Conservation (phyloP, 2,888 invertebrate genomes). For the Drosophila fulvimacula region DNA sequence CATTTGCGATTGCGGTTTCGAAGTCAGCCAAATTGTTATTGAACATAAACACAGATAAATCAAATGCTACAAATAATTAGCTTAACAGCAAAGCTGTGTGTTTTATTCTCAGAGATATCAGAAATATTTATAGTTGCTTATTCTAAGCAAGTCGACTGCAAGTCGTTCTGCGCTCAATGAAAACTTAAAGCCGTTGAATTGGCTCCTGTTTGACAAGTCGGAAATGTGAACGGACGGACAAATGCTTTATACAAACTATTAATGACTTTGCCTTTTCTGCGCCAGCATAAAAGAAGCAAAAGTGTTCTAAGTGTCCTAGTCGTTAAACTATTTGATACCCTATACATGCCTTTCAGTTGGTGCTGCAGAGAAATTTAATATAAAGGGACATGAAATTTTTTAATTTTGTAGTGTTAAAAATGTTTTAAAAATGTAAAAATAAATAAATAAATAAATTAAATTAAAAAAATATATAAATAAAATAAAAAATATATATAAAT, state of each 20-base stretch:
- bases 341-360: background rate
- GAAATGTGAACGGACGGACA: background rate
- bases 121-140: background rate
- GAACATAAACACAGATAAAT: conserved; percentile 19
- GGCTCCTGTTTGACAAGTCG: background rate
- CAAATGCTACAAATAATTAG: conserved; percentile 4
- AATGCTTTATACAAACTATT: background rate
- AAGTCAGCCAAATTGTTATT: conserved; percentile 29
- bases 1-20: conserved; percentile 39
- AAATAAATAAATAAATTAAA: no score
- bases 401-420: no score
- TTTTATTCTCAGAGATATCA: background rate
- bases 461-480: no score
- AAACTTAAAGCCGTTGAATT: background rate
- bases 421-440: no score
- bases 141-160: no score
- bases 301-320: background rate
- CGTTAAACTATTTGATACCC: background rate
- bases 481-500: no score
- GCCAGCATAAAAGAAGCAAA: background rate
- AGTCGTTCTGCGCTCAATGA: background rate
- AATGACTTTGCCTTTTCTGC: background rate
- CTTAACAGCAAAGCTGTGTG: background rate
- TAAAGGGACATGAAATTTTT: no score
- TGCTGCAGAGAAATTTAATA: no score